Conservation (phyloP, 2,797 vertebrate genomes). For the Jordanella pulchra region DNA sequence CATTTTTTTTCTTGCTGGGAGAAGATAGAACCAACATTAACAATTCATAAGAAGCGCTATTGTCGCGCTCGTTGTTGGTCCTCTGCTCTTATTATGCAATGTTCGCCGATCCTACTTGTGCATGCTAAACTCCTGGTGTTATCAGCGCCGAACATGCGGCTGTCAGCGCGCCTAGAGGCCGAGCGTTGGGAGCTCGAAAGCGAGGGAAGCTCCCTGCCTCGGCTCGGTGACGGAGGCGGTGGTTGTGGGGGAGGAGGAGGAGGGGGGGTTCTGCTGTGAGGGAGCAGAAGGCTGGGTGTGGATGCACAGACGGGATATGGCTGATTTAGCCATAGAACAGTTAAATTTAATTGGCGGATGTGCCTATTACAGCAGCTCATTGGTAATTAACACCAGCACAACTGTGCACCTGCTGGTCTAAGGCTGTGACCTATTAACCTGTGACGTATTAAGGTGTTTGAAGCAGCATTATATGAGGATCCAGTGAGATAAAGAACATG, state of each 20-base stretch:
- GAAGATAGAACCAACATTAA: slow-evolving; percentile 73
- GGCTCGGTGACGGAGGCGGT: slow-evolving; percentile 44
- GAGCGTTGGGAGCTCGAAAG: slow-evolving; percentile 53
- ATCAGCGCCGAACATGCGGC: slow-evolving; percentile 77
- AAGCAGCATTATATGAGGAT: slow-evolving; percentile 34
- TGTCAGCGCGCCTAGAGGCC: slow-evolving; percentile 62
- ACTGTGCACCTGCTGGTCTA: slow-evolving; percentile 60
- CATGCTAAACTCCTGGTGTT: slow-evolving; percentile 63
- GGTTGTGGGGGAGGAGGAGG: not conserved
- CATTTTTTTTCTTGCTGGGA: slow-evolving; percentile 24
- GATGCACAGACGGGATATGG: slow-evolving; percentile 39
- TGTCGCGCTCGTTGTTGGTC: slow-evolving; percentile 61
- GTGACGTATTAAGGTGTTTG: slow-evolving; percentile 21
- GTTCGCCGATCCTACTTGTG: slow-evolving; percentile 47
- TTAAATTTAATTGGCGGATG: slow-evolving; percentile 65
- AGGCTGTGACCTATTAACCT: slow-evolving; percentile 58
- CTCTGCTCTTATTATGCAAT: slow-evolving; percentile 61
- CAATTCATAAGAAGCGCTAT: slow-evolving; percentile 71
- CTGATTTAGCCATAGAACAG: slow-evolving; percentile 61
- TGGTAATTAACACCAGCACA: slow-evolving; percentile 69
- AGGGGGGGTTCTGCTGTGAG: not conserved
- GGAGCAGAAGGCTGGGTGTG: slow-evolving; percentile 24
- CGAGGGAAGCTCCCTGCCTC: slow-evolving; percentile 39
- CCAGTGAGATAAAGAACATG: slow-evolving; percentile 4
- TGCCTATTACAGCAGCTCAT: slow-evolving; percentile 54